Conservation (phyloP, 2,888 invertebrate species). For the Steinernema scapterisci region DNA sequence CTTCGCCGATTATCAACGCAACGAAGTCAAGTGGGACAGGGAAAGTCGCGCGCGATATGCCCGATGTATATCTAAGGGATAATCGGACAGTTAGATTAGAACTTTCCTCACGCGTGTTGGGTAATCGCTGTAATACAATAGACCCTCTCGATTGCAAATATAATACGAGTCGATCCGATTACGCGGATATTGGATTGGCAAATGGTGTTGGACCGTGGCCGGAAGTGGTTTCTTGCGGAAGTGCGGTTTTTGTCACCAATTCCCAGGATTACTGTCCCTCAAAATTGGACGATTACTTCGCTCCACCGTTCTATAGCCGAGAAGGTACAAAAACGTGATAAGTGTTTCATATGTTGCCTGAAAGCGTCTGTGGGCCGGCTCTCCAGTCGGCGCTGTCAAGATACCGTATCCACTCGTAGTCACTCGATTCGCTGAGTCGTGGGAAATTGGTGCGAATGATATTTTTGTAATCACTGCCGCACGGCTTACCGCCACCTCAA, state of each 20-base stretch:
- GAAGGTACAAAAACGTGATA: too few species aligned
- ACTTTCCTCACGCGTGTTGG: conserved; percentile 26
- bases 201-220: too few species aligned
- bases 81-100: conserved; percentile 29
- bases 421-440: conserved; percentile 17
- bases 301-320: too few species aligned
- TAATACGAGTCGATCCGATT: conserved; percentile 23
- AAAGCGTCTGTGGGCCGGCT: too few species aligned
- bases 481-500: conserved; percentile 14
- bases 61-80: conserved; percentile 29
- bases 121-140: conserved; percentile 32
- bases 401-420: conserved; percentile 25
- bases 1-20: conserved; percentile 27
- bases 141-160: conserved; percentile 23
- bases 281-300: too few species aligned
- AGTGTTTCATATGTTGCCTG: too few species aligned
- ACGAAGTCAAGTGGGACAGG: conserved; percentile 21
- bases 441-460: conserved; percentile 20
- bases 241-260: too few species aligned
- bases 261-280: too few species aligned
- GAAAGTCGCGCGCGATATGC: conserved; percentile 16
- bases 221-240: not conserved
- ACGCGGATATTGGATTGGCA: conserved; percentile 9
- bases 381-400: not conserved
- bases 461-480: conserved; percentile 19